phyloP scores from a whole-genome alignment of 2,797 vertebrate genomes.

The Glyptemys insculpta region DNA sequence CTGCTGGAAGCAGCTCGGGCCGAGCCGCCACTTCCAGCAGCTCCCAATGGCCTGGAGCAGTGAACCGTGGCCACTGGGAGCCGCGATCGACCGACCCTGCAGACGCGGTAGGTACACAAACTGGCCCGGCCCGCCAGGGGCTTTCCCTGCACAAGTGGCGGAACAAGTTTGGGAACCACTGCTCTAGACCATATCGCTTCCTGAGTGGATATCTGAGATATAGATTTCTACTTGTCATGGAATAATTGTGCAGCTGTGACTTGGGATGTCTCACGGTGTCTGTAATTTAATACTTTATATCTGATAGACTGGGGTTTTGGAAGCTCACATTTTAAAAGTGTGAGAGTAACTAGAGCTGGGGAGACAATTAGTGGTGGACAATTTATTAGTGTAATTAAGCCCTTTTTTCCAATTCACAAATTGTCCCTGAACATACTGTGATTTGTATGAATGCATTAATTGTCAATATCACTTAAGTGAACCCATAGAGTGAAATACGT shows the following conservation, averaged over 20 bases:
- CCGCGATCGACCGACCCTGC: no score
- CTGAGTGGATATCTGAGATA: accelerated
- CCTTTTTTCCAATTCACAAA: accelerated
- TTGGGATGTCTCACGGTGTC: not conserved
- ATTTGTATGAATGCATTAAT: not conserved
- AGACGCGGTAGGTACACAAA: no score
- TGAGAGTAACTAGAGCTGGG: not conserved
- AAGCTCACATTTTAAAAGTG: not conserved
- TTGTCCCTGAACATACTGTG: not conserved
- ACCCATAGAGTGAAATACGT: not conserved
- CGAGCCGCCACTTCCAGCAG: no score
- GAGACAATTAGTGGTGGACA: not conserved
- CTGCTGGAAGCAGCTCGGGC: no score
- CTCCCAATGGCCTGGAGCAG: no score
- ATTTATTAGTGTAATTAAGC: not conserved
- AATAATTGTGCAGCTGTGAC: not conserved
- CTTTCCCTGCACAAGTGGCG: no score
- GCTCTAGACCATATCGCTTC: accelerated
- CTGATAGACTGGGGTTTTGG: not conserved
- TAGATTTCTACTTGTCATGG: accelerated
- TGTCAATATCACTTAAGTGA: not conserved
- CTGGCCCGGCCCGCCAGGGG: no score
- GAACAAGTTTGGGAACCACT: no score
- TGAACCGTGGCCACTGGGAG: no score
- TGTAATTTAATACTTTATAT: not conserved